Evolutionary conservation across 2,888 invertebrate genomes (phyloP), one percentile per base, ranked within the genome.

Genomic region (Ganaspis brasiliensis): DNA sequence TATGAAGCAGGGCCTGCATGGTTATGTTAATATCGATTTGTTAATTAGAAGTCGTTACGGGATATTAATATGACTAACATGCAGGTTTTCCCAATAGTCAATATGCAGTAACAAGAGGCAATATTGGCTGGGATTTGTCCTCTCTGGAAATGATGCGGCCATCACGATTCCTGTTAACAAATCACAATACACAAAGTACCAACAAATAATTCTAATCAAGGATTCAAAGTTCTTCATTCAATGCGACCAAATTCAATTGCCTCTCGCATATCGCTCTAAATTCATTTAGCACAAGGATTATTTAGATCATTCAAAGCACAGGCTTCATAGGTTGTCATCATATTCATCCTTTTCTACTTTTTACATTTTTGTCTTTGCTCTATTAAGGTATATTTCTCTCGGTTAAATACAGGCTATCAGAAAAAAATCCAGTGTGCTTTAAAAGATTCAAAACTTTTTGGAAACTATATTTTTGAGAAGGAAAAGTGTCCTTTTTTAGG

Each of bases 161-260:
- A 75, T 81, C 84, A 84, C 82, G 84, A 84, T 84, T 83, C 82
- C 75, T 76, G 85, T 74, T 84, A 86, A 86, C 85, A 86, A 82
- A 26, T 59, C 8, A 31, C 26, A 31, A 0, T 14, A 40, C 12
- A 26, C 37, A 37, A 40, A 35, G 19, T 16, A 5, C 21, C 21
- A 12, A n/a, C 8, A 31, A 37, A 8, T 4, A 3, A 16, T 61
- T 40, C 61, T 21, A 59, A 59, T 57, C 14, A 57, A 26, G 12
- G 3, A 56, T 56, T 24, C 21, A 21, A 56, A 24, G 24, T 56
- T 56, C 56, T 24, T 12, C 5, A 26, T 10, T 21, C 21, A 56
- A 12, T 24, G 12, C 56, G 12, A 56, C 14, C 10, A 26, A 56
- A 4, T 2, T 9, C 12, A 26, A 3, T 26, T 56, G 0, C 6